Evolutionary conservation across 2,888 invertebrate genomes (phyloP).

Genomic region (Drosophila maculinotata): DNA sequence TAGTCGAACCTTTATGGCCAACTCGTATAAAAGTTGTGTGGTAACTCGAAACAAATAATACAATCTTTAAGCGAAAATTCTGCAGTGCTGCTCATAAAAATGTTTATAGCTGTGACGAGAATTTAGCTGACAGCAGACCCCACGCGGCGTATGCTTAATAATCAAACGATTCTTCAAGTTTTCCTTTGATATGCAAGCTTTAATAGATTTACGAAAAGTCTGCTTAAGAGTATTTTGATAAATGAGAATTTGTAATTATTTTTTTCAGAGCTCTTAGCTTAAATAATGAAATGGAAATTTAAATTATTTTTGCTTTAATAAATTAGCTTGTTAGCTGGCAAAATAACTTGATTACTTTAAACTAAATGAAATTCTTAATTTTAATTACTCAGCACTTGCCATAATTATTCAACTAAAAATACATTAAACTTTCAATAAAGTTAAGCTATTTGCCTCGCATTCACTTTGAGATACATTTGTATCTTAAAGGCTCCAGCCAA

Average conservation of each 20-base stretch:
- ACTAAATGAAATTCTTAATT: too few species aligned
- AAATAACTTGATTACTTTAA: not conserved
- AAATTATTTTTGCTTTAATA: not conserved
- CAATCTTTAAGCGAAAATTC: conserved; percentile 32
- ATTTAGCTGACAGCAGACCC: too few species aligned
- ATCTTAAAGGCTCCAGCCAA: conserved; percentile 29
- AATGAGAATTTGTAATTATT: too few species aligned
- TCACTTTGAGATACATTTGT: conserved; percentile 11
- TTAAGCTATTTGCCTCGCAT: not conserved
- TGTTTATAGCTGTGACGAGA: conserved; percentile 29
- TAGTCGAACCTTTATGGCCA: conserved; percentile 42
- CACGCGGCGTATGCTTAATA: conserved; percentile 41
- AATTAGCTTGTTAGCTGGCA: not conserved
- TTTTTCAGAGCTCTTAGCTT: too few species aligned
- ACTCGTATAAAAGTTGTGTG: conserved; percentile 26
- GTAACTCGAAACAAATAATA: conserved; percentile 34
- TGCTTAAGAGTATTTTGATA: too few species aligned
- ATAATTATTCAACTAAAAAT: not conserved
- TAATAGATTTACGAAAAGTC: too few species aligned
- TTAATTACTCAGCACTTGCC: not conserved
- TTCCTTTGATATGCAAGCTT: conserved; percentile 1
- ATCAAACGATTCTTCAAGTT: conserved; percentile 3
- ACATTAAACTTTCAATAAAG: not conserved
- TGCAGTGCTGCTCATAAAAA: conserved; percentile 45
- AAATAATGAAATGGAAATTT: too few species aligned